Evolutionary conservation across 2,888 invertebrate species (phyloP).

Genomic region (Imbricaverruca yamaguchii): DNA sequence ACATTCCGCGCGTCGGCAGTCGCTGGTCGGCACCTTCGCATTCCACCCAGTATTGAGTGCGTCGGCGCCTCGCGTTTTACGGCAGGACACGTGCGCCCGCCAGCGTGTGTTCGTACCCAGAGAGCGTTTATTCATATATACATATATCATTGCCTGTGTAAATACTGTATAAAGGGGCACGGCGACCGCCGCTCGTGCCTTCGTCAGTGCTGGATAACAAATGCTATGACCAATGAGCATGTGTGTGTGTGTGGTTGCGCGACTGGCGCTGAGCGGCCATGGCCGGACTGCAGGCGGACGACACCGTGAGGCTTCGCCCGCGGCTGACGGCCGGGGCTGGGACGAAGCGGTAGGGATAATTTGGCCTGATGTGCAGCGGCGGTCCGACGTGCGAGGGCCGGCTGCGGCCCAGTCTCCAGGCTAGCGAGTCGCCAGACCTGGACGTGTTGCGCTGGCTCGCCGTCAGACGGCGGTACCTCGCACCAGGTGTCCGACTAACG

Average conservation of each 20-base stretch:
- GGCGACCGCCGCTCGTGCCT: neutral
- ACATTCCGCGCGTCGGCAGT: too few species aligned
- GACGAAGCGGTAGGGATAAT: neutral
- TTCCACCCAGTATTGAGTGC: neutral
- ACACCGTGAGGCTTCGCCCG: neutral
- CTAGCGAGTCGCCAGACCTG: too few species aligned
- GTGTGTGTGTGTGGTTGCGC: neutral
- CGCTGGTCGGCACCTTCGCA: neutral
- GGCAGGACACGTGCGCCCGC: neutral
- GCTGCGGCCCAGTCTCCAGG: too few species aligned
- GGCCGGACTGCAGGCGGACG: neutral
- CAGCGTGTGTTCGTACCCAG: neutral
- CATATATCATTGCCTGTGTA: constrained; percentile 13
- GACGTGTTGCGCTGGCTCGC: too few species aligned
- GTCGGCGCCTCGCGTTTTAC: neutral
- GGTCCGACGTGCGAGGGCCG: too few species aligned
- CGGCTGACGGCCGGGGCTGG: neutral
- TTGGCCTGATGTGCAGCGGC: too few species aligned
- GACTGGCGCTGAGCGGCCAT: neutral
- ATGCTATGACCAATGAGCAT: neutral
- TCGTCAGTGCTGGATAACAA: neutral
- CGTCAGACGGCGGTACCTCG: too few species aligned
- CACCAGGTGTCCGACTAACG: too few species aligned
- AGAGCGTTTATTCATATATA: constrained; percentile 15
- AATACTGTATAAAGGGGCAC: neutral